Conservation (phyloP, 2,888 invertebrate species). For the Callyntrura guangdongensis region DNA sequence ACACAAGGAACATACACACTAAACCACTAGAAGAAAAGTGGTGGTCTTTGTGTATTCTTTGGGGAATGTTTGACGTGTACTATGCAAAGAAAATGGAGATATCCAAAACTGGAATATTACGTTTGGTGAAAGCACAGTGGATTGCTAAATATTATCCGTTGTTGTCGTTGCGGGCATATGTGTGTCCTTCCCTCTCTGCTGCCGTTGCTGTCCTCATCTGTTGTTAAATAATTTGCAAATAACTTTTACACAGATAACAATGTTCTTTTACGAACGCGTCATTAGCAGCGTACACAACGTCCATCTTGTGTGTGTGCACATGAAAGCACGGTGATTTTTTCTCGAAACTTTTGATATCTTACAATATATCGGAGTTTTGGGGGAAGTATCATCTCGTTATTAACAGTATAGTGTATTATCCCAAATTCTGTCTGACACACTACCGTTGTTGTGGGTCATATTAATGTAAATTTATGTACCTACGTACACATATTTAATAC, state of each 20-base stretch:
- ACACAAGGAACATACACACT: no score
- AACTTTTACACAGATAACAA: constrained; percentile 31
- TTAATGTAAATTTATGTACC: constrained; percentile 35
- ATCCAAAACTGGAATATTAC: constrained; percentile 22
- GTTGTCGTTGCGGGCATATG: neutral
- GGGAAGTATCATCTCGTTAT: constrained; percentile 3
- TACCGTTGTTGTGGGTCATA: neutral
- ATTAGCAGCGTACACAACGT: constrained; percentile 11
- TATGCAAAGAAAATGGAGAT: constrained; percentile 49
- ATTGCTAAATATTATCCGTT: neutral
- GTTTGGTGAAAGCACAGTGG: constrained; percentile 6
- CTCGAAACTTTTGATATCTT: constrained; percentile 12
- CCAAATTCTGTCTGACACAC: neutral
- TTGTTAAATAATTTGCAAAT: constrained; percentile 41
- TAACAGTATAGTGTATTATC: neutral
- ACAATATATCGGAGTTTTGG: constrained; percentile 11
- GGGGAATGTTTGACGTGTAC: constrained; percentile 15
- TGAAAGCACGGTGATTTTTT: neutral
- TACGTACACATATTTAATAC: neutral
- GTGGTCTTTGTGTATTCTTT: constrained; percentile 10
- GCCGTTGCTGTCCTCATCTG: constrained; percentile 9
- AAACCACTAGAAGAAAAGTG: constrained; percentile 4
- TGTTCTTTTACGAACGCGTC: constrained; percentile 21
- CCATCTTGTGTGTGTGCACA: neutral
- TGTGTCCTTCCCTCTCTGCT: neutral